These are phyloP conservation scores for Thamnophis sirtalis DNA, from an alignment of 2,113 vertebrate genomes.

Conservation along the genomic window DNA sequence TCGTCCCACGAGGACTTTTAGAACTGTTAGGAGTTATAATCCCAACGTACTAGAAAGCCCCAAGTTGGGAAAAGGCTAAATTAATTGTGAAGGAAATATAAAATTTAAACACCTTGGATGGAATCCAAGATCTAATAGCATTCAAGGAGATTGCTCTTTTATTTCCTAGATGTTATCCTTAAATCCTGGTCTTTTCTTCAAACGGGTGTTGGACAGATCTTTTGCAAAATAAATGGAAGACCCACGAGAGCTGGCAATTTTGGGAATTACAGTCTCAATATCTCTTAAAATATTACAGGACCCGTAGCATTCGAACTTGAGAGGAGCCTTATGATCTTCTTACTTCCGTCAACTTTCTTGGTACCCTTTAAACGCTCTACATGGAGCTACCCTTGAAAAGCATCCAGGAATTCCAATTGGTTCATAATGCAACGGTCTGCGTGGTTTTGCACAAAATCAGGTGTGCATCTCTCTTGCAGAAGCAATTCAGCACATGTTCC, in stretches of 20 bases:
- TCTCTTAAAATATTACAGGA: neutral
- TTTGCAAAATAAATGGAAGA: neutral
- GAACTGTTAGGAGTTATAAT: neutral
- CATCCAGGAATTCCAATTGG: neutral
- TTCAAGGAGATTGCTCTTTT: neutral
- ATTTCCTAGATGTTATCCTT: neutral
- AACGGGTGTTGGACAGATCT: neutral
- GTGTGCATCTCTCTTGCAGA: too few species aligned
- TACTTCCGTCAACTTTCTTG: neutral
- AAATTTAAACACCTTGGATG: constrained; percentile 28
- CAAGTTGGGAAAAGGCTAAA: neutral
- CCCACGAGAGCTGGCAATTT: neutral
- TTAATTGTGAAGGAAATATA: constrained; percentile 3
- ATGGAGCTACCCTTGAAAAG: neutral
- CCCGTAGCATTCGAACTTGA: neutral
- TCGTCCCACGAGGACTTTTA: neutral
- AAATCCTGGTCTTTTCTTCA: neutral
- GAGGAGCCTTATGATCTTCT: neutral
- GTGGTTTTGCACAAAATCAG: too few species aligned
- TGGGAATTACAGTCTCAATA: neutral
- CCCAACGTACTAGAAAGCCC: neutral
- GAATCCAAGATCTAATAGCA: neutral
- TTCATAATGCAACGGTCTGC: neutral
- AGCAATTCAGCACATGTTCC: too few species aligned
- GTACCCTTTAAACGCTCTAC: neutral